Base-by-base conservation (phyloP, 2,797 vertebrate species). In the Chelmon rostratus region DNA sequence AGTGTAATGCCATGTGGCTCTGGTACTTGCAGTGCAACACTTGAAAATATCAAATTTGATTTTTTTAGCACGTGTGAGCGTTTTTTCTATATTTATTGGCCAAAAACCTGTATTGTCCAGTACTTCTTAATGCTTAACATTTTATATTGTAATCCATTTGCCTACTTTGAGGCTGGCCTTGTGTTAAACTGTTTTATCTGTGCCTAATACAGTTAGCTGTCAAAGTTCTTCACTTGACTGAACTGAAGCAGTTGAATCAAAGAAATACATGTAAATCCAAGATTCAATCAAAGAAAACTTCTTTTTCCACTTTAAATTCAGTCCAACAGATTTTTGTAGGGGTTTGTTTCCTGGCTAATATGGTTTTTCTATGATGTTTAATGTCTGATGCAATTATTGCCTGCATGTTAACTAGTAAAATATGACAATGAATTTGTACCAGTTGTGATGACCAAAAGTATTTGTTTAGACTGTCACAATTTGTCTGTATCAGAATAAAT, bases 1-100 rank as follows among this genome's bases (percentile, higher is more conserved):
- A 84, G 89, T 87, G 86, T 86, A 79, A 84, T 35, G 90, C 91
- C 87, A 80, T 69, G 78, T 65, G 84, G 87, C 88, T 87, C 85
- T 83, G 89, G 90, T 92, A 93, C 92, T 91, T 89, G 90, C 89
- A 84, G 87, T 91, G 87, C 89, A 90, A 94, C 91, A 93, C 92
- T 93, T 94, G 91, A 94, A 93, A 91, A 86, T 89, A 88, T 92
- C 86, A 89, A 68, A 88, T 88, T 81, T 66, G 82, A 85, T 80
- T 83, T 79, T 81, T 87, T 84, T 58, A 78, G 81, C 83, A 63
- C 87, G 77, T 88, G 62, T 82, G 80, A 86, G 78, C 73, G 71
- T 88, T 86, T 89, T 86, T 85, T 84, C 78, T 90, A 61, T 95
- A 94, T 93, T 95, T 94, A 94, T 95, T 93, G 89, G 91, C 90